Conservation (phyloP, 2,888 invertebrate genomes). For the Ormyrus thymus region DNA sequence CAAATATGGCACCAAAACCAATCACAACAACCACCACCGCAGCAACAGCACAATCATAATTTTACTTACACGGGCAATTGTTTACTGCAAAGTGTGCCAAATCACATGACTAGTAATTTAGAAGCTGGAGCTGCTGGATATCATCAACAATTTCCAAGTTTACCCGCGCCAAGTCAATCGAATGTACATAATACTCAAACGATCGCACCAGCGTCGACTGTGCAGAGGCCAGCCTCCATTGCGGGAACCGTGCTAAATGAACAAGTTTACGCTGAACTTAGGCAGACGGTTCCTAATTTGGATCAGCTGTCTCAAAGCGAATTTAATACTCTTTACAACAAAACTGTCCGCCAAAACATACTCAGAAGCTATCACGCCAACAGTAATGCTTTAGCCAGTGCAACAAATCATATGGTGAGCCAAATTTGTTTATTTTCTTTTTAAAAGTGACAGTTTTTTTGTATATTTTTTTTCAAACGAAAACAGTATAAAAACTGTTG, state of each 20-base stretch:
- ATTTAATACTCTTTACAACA: slow-evolving; percentile 73
- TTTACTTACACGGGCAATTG: slow-evolving; percentile 12
- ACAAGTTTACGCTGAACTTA: slow-evolving; percentile 71
- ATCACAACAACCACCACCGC: slow-evolving; percentile 65
- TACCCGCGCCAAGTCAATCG: slow-evolving; percentile 35
- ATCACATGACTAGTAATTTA: slow-evolving; percentile 61
- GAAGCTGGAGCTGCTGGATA: slow-evolving; percentile 29
- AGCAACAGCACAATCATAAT: slow-evolving; percentile 48
- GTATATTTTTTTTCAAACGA: neutral
- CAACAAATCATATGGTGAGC: slow-evolving; percentile 44
- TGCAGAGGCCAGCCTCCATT: slow-evolving; percentile 54
- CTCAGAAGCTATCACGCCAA: slow-evolving; percentile 69
- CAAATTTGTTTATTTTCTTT: neutral
- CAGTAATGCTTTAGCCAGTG: slow-evolving; percentile 55
- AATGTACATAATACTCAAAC: slow-evolving; percentile 21
- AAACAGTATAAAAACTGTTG: neutral
- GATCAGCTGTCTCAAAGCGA: slow-evolving; percentile 72
- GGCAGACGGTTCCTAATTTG: slow-evolving; percentile 71
- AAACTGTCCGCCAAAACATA: slow-evolving; percentile 72
- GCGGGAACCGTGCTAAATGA: slow-evolving; percentile 66
- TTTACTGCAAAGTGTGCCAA: slow-evolving; percentile 59
- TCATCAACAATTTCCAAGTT: slow-evolving; percentile 58
- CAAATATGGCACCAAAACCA: slow-evolving; percentile 71
- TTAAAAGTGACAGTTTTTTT: neutral
- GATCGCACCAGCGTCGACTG: neutral